Percentiles rank a stretch among this genome's conserved stretches.
Evolutionary conservation across 1,140 invertebrate species (phyloP).

Genomic region (Drosophila nikananu): DNA sequence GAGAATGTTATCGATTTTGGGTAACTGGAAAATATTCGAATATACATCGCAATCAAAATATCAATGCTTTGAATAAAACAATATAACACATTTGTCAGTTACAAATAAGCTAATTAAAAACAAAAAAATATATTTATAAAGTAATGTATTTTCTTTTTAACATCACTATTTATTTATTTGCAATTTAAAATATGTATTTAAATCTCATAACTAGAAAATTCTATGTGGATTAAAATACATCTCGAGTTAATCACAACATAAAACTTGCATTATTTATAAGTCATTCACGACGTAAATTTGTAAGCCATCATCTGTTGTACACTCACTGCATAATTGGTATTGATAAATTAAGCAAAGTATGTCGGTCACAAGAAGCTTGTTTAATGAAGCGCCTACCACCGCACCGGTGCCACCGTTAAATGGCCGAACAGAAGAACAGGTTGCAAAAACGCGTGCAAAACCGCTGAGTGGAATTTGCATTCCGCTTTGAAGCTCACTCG

Average conservation of each 20-base stretch:
- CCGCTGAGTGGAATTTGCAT: constrained; percentile 32
- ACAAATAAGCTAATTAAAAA: background rate
- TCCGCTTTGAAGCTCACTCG: constrained; percentile 36
- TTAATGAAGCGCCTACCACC: constrained; percentile 58
- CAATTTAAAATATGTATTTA: background rate
- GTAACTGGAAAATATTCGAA: background rate
- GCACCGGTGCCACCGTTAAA: constrained; percentile 23
- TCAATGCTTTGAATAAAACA: background rate
- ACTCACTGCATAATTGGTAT: constrained; percentile 66
- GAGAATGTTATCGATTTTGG: background rate
- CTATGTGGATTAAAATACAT: background rate
- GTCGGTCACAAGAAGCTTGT: constrained; percentile 65
- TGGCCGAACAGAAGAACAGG: constrained; percentile 21
- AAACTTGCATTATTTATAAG: background rate
- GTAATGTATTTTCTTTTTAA: background rate
- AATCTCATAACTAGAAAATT: background rate
- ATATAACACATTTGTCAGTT: background rate
- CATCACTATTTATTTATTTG: no score
- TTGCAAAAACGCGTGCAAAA: constrained; percentile 28
- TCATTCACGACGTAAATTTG: background rate
- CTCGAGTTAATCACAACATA: no score
- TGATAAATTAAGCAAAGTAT: constrained; percentile 76
- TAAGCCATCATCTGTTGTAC: constrained; percentile 2
- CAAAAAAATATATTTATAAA: background rate
- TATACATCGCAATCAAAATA: background rate